These are phyloP conservation scores for Neoseiulus cucumeris DNA, from an alignment of 1,140 invertebrate species.

Conservation along the genomic window DNA sequence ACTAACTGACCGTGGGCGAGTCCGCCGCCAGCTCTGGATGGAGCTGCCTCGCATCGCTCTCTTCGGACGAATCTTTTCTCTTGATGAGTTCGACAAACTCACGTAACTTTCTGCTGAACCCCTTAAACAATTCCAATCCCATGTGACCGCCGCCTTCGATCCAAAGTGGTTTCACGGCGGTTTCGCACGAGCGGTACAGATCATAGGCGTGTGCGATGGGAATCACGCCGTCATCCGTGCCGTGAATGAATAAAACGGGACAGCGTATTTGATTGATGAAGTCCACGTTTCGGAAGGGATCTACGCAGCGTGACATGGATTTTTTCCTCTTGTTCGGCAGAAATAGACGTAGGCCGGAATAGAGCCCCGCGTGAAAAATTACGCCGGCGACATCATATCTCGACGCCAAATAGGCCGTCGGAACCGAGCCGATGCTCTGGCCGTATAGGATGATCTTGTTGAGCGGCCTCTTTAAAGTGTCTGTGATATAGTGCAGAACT, in stretches of 20 bases:
- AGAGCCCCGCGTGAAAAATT: background rate
- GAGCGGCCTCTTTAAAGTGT: constrained; percentile 29
- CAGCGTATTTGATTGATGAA: background rate
- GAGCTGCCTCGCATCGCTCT: too few relatives aligned
- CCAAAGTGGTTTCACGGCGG: background rate
- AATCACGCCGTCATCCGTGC: background rate
- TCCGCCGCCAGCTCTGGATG: too few relatives aligned
- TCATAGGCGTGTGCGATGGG: background rate
- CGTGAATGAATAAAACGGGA: background rate
- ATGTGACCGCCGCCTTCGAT: background rate
- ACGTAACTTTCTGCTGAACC: too few relatives aligned
- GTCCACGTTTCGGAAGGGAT: background rate
- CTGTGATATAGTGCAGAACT: constrained; percentile 30
- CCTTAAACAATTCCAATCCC: background rate
- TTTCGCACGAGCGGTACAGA: background rate
- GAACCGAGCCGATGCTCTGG: constrained; percentile 31
- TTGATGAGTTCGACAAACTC: too few relatives aligned
- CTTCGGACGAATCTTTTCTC: too few relatives aligned
- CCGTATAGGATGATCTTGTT: constrained; percentile 37
- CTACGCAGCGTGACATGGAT: background rate
- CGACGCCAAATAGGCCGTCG: constrained; percentile 34
- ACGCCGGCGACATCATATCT: constrained; percentile 21
- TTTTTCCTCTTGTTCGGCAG: background rate
- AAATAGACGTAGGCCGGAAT: background rate
- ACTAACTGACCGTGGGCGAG: too few relatives aligned